Evolutionary conservation across 2,113 vertebrate species (phyloP).

Genomic region (Engraulis encrasicolus): DNA sequence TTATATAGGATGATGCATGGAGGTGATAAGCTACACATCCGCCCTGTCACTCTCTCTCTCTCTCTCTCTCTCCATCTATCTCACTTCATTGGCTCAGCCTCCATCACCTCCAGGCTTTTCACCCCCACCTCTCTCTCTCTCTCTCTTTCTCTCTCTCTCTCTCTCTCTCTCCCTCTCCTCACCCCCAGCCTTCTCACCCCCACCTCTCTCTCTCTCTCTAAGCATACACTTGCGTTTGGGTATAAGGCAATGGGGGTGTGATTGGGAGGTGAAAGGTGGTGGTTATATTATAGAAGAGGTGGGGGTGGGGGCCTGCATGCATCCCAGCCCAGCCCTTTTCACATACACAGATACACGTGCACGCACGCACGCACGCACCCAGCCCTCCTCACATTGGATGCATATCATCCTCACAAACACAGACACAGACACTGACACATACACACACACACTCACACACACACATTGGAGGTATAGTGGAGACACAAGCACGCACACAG

Average conservation of each 20-base stretch:
- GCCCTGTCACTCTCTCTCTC: neutral
- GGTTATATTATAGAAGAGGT: too few species aligned
- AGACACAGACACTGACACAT: too few species aligned
- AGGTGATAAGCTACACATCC: slow-evolving; percentile 46
- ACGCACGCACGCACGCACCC: too few species aligned
- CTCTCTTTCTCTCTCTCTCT: neutral
- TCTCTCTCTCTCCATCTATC: neutral
- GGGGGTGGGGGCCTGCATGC: neutral
- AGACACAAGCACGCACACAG: too few species aligned
- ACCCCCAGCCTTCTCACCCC: neutral
- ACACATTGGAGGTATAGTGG: too few species aligned
- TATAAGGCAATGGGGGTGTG: too few species aligned
- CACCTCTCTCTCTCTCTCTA: neutral
- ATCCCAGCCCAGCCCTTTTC: neutral
- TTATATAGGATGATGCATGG: slow-evolving; percentile 57
- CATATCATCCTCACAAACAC: too few species aligned
- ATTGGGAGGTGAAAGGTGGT: too few species aligned
- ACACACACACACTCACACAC: too few species aligned
- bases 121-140: neutral
- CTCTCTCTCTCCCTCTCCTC: neutral
- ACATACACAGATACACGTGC: too few species aligned
- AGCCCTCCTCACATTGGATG: neutral
- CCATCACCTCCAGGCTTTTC: neutral
- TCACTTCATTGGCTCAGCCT: neutral
- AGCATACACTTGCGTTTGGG: neutral